A percentile compares a stretch with the other conserved stretches of the same genome.
Evolutionary conservation across 2,113 vertebrate genomes (phyloP).

Genomic region (Antennarius striatus): DNA sequence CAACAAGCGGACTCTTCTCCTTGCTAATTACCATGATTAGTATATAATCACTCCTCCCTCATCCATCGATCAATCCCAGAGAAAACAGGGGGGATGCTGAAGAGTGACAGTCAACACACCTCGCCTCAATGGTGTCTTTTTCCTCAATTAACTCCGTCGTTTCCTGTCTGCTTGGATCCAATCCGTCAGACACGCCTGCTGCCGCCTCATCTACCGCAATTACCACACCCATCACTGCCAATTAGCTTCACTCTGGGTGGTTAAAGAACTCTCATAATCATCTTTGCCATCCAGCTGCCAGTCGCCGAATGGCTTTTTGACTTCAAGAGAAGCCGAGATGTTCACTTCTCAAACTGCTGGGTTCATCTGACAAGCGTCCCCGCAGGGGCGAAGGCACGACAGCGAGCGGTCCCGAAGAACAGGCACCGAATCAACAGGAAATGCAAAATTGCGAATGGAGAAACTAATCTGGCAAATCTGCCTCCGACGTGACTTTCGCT

Average conservation of each 20-base stretch:
- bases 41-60: conserved; percentile 59
- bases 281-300: conserved; percentile 58
- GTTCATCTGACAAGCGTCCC: conserved; percentile 40
- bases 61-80: conserved; percentile 62
- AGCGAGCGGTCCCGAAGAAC: conserved; percentile 14
- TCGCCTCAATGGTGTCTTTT: conserved; percentile 16
- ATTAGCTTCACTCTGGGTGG: conserved; percentile 73
- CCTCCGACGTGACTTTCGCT: not conserved
- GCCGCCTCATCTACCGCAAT: conserved; percentile 69
- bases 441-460: conserved; percentile 7
- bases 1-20: conserved; percentile 66
- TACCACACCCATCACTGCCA: conserved; percentile 76
- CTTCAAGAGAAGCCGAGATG: conserved; percentile 48
- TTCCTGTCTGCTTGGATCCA: conserved; percentile 33
- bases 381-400: conserved; percentile 12
- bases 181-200: conserved; percentile 49
- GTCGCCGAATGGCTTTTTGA: conserved; percentile 39
- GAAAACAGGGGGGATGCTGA: conserved; percentile 28
- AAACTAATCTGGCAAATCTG: conserved; percentile 9
- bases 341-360: conserved; percentile 48
- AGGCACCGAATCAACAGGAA: conserved; percentile 37
- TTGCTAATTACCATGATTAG: conserved; percentile 72
- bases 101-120: conserved; percentile 26
- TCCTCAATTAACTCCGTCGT: conserved; percentile 18
- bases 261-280: conserved; percentile 69